A percentile compares a stretch with the other conserved stretches of the same genome.
Conservation (phyloP, 2,113 vertebrate genomes). For the Bostrychus sinensis region DNA sequence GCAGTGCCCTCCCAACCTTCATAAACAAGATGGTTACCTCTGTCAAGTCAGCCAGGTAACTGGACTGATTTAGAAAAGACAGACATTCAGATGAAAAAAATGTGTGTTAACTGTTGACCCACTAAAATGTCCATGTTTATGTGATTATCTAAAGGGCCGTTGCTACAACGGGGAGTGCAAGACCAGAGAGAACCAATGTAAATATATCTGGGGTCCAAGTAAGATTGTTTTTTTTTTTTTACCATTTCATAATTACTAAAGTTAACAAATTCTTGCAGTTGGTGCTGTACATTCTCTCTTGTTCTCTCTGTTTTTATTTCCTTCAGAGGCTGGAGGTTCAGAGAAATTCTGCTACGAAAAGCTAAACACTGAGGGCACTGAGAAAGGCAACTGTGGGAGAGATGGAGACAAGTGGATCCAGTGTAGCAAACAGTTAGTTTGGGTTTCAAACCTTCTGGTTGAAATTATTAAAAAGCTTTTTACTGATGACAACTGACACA, state of each 20-base stretch:
- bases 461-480: neutral
- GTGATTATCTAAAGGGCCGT: slow-evolving; percentile 83
- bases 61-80: neutral
- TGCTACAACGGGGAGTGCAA: slow-evolving; percentile 97
- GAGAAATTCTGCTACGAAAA: slow-evolving; percentile 99
- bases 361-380: slow-evolving; percentile 96
- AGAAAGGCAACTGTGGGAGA: slow-evolving; percentile 96
- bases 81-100: neutral
- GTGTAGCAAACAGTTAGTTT: slow-evolving; percentile 97
- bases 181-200: slow-evolving; percentile 96
- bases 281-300: slow-evolving; percentile 9
- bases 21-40: slow-evolving; percentile 95
- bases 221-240: slow-evolving; percentile 75
- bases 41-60: slow-evolving; percentile 94
- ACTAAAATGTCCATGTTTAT: neutral
- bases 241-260: neutral
- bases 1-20: slow-evolving; percentile 96
- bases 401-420: slow-evolving; percentile 93
- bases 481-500: too few species aligned
- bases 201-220: slow-evolving; percentile 98
- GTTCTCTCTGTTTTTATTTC: slow-evolving; percentile 6
- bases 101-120: neutral
- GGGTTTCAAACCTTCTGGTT: neutral
- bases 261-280: neutral
- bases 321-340: slow-evolving; percentile 88